Percentiles rank a stretch among this genome's conserved stretches.
These are phyloP conservation scores for Drosophila micromelanica DNA, from an alignment of 1,140 invertebrate genomes.

Conservation along the genomic window DNA sequence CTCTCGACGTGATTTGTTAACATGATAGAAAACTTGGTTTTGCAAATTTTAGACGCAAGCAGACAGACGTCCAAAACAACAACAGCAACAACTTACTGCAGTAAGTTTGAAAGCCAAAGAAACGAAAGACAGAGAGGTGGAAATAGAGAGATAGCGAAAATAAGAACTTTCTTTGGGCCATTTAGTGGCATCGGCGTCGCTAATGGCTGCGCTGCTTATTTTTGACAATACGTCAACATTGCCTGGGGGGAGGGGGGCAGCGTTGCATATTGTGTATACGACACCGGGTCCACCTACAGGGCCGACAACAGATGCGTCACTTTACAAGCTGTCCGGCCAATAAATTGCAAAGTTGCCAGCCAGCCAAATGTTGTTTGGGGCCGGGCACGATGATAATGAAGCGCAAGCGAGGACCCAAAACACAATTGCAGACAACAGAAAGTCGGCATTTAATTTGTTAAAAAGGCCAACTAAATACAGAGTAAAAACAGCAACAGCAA, in stretches of 20 bases:
- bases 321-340: slow-evolving; percentile 39
- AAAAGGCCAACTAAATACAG: slow-evolving; percentile 74
- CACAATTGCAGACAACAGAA: slow-evolving; percentile 48
- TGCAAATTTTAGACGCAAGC: slow-evolving; percentile 49
- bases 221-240: slow-evolving; percentile 14
- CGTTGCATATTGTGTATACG: slow-evolving; percentile 43
- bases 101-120: slow-evolving; percentile 11
- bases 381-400: slow-evolving; percentile 33
- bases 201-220: slow-evolving; percentile 12
- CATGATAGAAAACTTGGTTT: slow-evolving; percentile 76
- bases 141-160: neutral
- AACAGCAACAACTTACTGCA: slow-evolving; percentile 17
- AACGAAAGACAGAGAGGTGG: neutral
- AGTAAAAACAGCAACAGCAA: slow-evolving; percentile 12
- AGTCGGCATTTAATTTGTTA: slow-evolving; percentile 80
- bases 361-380: neutral
- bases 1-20: slow-evolving; percentile 80
- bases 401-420: neutral
- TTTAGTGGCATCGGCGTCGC: slow-evolving; percentile 29
- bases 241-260: no score
- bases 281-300: slow-evolving; percentile 3
- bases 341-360: slow-evolving; percentile 37
- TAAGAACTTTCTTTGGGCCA: slow-evolving; percentile 19
- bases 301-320: neutral
- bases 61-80: slow-evolving; percentile 6